These are phyloP conservation scores for Spodoptera frugiperda DNA, from an alignment of 1,140 invertebrate species.

Conservation along the genomic window DNA sequence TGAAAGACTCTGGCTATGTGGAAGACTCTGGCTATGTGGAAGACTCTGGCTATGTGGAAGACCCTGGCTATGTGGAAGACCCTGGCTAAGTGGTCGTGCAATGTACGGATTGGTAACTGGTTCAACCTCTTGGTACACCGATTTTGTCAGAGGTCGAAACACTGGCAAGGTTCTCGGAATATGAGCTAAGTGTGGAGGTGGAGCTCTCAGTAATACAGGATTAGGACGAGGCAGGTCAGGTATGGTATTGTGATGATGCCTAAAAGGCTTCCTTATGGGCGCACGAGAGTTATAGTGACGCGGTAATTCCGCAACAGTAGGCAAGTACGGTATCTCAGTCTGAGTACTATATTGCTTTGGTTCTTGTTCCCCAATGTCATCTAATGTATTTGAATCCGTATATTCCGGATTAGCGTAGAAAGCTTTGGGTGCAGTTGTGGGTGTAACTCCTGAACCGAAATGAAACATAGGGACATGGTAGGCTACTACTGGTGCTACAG, in stretches of 20 bases:
- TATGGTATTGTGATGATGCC: constrained; percentile 56
- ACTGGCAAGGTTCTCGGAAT: constrained; percentile 76
- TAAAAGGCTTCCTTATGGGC: constrained; percentile 70
- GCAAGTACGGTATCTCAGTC: constrained; percentile 64
- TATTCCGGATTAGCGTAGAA: constrained; percentile 69
- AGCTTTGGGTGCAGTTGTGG: constrained; percentile 57
- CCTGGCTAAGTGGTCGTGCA: constrained; percentile 56
- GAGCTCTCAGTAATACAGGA: constrained; percentile 70
- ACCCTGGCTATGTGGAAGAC: no score
- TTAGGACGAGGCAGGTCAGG: constrained; percentile 73
- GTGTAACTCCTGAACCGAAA: constrained; percentile 61
- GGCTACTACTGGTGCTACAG: constrained; percentile 64
- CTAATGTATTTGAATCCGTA: constrained; percentile 64
- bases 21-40: no score
- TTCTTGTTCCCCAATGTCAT: constrained; percentile 67
- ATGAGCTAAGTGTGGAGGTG: constrained; percentile 73
- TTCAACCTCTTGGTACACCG: constrained; percentile 62
- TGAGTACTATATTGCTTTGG: constrained; percentile 65
- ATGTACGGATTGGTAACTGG: constrained; percentile 58
- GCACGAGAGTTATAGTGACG: constrained; percentile 72
- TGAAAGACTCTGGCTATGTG: no score
- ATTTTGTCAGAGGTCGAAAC: constrained; percentile 69
- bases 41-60: no score
- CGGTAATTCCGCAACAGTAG: constrained; percentile 60
- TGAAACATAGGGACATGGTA: constrained; percentile 74